phyloP scores from a whole-genome alignment of 2,113 vertebrate species.

The Crotalus helleri region DNA sequence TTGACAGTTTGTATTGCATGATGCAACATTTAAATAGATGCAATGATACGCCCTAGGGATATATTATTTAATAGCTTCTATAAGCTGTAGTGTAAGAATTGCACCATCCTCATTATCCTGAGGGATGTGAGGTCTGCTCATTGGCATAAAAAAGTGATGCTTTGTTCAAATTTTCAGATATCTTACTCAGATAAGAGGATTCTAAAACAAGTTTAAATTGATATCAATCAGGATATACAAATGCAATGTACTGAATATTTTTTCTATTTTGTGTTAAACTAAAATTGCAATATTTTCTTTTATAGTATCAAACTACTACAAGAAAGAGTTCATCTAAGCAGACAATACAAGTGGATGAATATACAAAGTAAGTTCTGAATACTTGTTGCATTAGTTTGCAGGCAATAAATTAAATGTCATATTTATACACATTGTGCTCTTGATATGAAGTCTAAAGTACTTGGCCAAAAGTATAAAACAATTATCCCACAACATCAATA shows the following conservation, averaged over 20 bases:
- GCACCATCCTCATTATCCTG: conserved; percentile 4
- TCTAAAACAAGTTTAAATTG: background rate
- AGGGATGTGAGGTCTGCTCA: background rate
- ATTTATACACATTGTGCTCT: background rate
- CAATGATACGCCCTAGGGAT: background rate
- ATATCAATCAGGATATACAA: conserved; percentile 24
- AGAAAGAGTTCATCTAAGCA: conserved; percentile 62
- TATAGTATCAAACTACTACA: conserved; percentile 64
- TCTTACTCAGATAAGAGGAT: background rate
- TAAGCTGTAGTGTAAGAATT: conserved; percentile 14
- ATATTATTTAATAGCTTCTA: background rate
- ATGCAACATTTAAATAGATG: conserved; percentile 13
- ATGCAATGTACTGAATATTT: conserved; percentile 34
- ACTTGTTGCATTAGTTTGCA: background rate
- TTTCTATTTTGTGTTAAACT: conserved; percentile 28
- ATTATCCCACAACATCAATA: background rate
- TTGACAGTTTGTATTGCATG: conserved; percentile 1
- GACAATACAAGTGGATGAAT: conserved; percentile 69
- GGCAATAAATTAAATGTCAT: background rate
- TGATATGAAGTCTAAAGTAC: background rate
- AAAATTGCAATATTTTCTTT: conserved; percentile 42
- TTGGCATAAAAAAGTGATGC: background rate
- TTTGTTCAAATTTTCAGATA: background rate
- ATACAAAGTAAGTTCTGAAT: conserved; percentile 68
- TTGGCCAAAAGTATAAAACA: background rate